Conservation (phyloP, 2,888 invertebrate species). For the Melipona bicolor region DNA sequence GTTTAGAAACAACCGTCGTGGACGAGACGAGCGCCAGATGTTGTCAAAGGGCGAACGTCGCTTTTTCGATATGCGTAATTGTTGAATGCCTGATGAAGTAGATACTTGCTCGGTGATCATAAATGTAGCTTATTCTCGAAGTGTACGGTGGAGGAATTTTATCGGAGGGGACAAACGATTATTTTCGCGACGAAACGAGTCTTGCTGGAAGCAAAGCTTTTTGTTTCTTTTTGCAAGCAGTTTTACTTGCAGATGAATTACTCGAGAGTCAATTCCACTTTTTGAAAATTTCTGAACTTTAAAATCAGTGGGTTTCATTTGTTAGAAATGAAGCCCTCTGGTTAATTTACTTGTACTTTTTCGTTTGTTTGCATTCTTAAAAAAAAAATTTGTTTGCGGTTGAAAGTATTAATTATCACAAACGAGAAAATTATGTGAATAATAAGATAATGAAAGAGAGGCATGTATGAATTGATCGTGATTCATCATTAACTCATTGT, state of each 20-base stretch:
- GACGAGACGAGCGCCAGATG: slow-evolving; percentile 12
- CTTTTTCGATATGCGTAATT: background rate
- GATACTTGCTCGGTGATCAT: background rate
- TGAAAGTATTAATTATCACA: no score
- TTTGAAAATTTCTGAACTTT: background rate
- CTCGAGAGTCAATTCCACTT: background rate
- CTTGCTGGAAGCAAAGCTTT: background rate
- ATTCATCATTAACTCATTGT: no score
- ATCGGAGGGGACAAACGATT: no score
- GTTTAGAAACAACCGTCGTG: slow-evolving; percentile 48
- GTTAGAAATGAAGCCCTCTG: background rate
- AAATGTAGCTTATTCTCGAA: background rate
- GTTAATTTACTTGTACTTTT: no score
- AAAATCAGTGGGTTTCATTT: background rate
- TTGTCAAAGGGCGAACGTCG: background rate
- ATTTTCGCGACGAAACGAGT: background rate
- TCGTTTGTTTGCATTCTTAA: no score
- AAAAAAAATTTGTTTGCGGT: no score
- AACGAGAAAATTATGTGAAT: no score
- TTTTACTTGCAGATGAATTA: background rate
- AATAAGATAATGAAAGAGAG: no score
- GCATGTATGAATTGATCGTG: no score
- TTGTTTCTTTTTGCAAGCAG: accelerated
- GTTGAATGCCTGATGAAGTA: background rate
- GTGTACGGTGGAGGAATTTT: background rate